Base-by-base conservation (phyloP, 1,140 invertebrate genomes). In the Hylaeus anthracinus region DNA sequence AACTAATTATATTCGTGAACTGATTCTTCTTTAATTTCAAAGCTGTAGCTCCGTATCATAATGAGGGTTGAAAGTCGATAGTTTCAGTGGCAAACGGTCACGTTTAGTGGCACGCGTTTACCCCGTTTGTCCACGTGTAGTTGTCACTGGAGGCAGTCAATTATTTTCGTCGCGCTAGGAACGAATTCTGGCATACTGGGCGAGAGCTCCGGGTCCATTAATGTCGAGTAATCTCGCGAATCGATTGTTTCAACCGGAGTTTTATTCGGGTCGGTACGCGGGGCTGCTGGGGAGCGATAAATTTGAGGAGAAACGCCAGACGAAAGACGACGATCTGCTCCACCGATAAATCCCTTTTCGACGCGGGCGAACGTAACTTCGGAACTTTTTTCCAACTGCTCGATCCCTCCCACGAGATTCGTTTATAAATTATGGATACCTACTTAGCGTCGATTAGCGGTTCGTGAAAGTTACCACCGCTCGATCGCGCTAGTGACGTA, bases 171-270 rank as follows among this genome's bases (percentile, higher is more conserved):
- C 45, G 45, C 45, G 45, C 8, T 48, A 48, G 2, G 45, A 48
- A 48, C 1, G 45, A 48, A 48, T 48, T 48, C 45, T 48, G 45
- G 45, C 2, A 5, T 8, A 48, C 45, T 48, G 5, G 45, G 48
- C 58, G 26, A 39, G 37, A 12, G 51, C 0, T 26, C 51, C 41
- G 71, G 72, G 82, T 78, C 83, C 78, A 79, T 85, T 85, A 85
- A 69, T 56, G 63, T 63, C 70, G 41, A 73, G 78, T 81, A 84
- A 84, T 85, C 82, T 76, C 77, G 53, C 56, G 63, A 70, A 67
- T 70, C 77, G 82, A 85, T 85, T 81, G 82, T 84, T 81, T 76
- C 82, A 64, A 10, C 39, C 37, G 53, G 60, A 85, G 81, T 84
- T 80, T 73, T 73, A 73, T 70, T 65, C 72, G 71, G 71, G 51